Percentiles rank a stretch among this genome's conserved stretches.
Evolutionary conservation across 2,797 vertebrate species (phyloP).

Genomic region (Acrocephalus scirpaceus): DNA sequence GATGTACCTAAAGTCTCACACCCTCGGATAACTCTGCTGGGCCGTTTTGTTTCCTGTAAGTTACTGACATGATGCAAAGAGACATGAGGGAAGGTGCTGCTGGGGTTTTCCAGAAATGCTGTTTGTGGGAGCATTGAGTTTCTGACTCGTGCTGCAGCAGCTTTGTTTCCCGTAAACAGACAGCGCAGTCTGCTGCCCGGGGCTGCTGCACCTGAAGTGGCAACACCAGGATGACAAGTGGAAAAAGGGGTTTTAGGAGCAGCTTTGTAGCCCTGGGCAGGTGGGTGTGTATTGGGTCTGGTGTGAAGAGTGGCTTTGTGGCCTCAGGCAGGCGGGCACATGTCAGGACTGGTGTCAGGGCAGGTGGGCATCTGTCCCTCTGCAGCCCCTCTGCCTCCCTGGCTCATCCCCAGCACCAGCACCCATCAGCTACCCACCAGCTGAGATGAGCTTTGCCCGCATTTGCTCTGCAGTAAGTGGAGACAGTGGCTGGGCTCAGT

Average conservation of each 20-base stretch:
- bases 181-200: fast-evolving
- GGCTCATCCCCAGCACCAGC: fast-evolving
- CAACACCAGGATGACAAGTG: not conserved
- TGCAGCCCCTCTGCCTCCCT: not conserved
- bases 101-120: not conserved
- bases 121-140: not conserved
- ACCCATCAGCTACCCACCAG: fast-evolving
- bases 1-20: slow-evolving; percentile 74
- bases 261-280: not conserved
- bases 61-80: not conserved
- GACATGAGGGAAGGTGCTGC: not conserved
- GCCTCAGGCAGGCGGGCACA: fast-evolving
- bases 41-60: slow-evolving; percentile 9
- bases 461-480: fast-evolving
- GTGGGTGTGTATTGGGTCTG: not conserved
- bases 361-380: fast-evolving
- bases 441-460: not conserved
- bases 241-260: not conserved
- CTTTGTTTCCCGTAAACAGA: fast-evolving
- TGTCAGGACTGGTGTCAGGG: not conserved
- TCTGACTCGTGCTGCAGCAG: not conserved
- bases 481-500: not conserved
- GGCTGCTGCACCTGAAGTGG: not conserved
- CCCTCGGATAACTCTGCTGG: not conserved
- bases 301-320: not conserved